Percentiles rank a stretch among this genome's conserved stretches.
These are phyloP conservation scores for Actinia tenebrosa DNA, from an alignment of 64 coral and sea anemone genomes.

Conservation along the genomic window DNA sequence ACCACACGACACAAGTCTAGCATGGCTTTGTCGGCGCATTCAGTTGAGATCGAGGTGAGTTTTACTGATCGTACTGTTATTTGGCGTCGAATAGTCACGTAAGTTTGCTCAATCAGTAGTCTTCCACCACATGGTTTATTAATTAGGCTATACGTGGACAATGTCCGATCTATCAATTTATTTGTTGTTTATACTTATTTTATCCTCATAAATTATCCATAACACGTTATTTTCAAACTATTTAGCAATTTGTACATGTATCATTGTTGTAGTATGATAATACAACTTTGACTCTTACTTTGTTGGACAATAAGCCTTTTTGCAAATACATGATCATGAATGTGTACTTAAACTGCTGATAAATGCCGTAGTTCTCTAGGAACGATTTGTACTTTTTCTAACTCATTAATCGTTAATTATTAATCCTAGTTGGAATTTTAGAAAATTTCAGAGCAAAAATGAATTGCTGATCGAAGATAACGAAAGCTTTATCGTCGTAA, in stretches of 20 bases:
- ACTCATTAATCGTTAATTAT: neutral
- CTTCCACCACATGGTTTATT: neutral
- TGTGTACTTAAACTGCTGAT: neutral
- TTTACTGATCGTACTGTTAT: neutral
- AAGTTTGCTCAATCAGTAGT: neutral
- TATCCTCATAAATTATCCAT: neutral
- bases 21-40: conserved; percentile 88
- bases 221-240: too few relatives aligned
- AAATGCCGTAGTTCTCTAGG: too few relatives aligned
- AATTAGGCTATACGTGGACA: neutral
- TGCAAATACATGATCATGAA: neutral
- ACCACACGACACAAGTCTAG: conserved; percentile 23
- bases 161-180: neutral
- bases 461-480: too few relatives aligned
- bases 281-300: too few relatives aligned
- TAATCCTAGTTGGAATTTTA: neutral
- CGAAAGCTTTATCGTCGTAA: too few relatives aligned
- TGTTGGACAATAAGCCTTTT: neutral
- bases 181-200: neutral
- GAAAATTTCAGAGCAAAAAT: neutral
- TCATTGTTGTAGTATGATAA: too few relatives aligned
- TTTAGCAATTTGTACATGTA: too few relatives aligned
- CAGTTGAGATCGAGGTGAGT: conserved; percentile 80
- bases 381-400: neutral
- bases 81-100: neutral